These are phyloP conservation scores for Bhutanitis thaidina DNA, from an alignment of 2,888 invertebrate genomes.

Conservation along the genomic window DNA sequence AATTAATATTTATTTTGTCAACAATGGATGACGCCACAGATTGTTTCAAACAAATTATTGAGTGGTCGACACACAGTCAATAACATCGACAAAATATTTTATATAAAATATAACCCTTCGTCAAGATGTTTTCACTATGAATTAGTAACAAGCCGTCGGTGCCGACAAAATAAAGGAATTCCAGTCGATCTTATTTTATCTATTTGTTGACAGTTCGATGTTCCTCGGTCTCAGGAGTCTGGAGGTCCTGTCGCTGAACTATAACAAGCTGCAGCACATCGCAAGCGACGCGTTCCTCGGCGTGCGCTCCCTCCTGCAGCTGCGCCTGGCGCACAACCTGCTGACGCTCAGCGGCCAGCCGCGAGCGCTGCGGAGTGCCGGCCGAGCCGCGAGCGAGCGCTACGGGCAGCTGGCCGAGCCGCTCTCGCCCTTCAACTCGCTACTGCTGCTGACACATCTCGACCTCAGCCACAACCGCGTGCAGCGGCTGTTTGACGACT, in stretches of 20 bases:
- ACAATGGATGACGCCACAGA: too few species aligned
- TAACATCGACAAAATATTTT: too few species aligned
- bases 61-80: too few species aligned
- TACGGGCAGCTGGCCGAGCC: neutral
- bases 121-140: too few species aligned
- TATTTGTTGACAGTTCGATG: neutral
- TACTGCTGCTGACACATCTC: conserved; percentile 21
- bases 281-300: conserved; percentile 12
- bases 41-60: too few species aligned
- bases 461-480: conserved; percentile 32
- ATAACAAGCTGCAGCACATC: conserved; percentile 17
- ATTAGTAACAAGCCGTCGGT: too few species aligned
- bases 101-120: too few species aligned
- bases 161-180: too few species aligned
- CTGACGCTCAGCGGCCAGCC: conserved; percentile 10
- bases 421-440: conserved; percentile 26
- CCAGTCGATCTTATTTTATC: too few species aligned
- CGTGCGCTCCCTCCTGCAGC: conserved; percentile 13
- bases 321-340: conserved; percentile 28
- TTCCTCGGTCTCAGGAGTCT: conserved; percentile 18
- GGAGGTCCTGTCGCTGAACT: conserved; percentile 25
- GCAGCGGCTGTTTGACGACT: conserved; percentile 24
- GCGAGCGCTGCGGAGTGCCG: neutral
- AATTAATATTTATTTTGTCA: too few species aligned
- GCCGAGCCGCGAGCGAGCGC: neutral